phyloP scores from a whole-genome alignment of 2,888 invertebrate species.

The Nemoura dubitans region DNA sequence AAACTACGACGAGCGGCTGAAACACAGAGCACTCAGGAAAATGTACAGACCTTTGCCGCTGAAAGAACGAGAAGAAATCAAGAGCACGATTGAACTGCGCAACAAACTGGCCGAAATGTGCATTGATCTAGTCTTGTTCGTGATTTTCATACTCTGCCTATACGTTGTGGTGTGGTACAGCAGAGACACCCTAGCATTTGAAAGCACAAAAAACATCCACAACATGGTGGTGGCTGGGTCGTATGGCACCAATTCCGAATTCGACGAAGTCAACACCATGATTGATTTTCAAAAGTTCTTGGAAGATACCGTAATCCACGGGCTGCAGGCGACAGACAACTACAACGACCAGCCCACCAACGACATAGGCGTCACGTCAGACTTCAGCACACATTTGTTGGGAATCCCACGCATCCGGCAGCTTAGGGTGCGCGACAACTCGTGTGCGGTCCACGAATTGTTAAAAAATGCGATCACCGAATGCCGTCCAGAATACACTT shows the following conservation, averaged over 20 bases:
- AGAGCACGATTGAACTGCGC: not conserved
- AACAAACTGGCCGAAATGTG: constrained; percentile 24
- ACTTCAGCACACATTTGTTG: constrained; percentile 39
- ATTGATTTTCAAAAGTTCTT: constrained; percentile 38
- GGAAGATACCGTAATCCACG: constrained; percentile 43
- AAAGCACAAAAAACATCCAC: constrained; percentile 31
- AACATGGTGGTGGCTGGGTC: constrained; percentile 21
- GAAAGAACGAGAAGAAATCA: not conserved
- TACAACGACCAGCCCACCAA: constrained; percentile 39
- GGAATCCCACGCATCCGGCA: constrained; percentile 47
- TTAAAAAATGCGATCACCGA: not conserved
- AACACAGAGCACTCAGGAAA: not conserved
- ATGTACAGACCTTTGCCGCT: constrained; percentile 16
- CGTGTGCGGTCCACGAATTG: not conserved
- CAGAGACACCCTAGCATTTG: constrained; percentile 38
- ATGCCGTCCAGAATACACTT: constrained; percentile 17
- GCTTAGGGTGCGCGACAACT: constrained; percentile 32
- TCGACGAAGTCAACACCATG: not conserved
- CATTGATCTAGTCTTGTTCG: constrained; percentile 34
- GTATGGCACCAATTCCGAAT: not conserved
- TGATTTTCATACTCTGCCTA: constrained; percentile 40
- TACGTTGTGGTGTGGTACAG: constrained; percentile 31
- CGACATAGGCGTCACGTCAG: constrained; percentile 33
- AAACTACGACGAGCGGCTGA: not conserved
- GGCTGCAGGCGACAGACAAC: constrained; percentile 31